Base-by-base conservation (phyloP, 2,888 invertebrate species). In the Poecilobothrus nobilitatus region DNA sequence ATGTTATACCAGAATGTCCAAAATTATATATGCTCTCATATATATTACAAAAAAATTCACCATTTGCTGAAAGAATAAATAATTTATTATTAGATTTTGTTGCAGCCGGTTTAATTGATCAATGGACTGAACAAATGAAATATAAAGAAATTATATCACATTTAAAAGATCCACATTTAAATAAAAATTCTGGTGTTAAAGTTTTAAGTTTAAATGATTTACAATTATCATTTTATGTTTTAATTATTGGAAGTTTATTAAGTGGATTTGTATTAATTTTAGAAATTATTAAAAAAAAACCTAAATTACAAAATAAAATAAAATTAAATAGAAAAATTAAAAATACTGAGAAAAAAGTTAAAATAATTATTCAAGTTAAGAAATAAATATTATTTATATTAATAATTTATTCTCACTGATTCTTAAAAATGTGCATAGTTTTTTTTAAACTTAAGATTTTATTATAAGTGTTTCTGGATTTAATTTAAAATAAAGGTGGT, bases 1-100 rank as follows among this genome's bases (percentile, higher is more conserved):
- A 81, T 71, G 76, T 77, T 68, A 77, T 83, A 22, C 76, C 78
- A 1, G 79, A 83, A 69, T 83, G 83, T 53, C 83, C 82, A 0
- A 79, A 79, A 70, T 77, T 71, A 6, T 83, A 81, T 71, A 77
- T 78, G 62, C 76, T 83, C 20, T 80, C 79, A 0, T 83, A 79
- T 71, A 71, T 80, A 7, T 71, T 78, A 66, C 75, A 76, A 1
- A 76, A 75, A 63, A 76, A 79, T 7, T 82, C 81, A 0, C 77
- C 80, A 0, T 80, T 76, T 68, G 68, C 75, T 20, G 72, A 77
- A 62, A 70, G 74, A 61, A 74, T 83, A 1, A 78, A 82, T 68
- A 66, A 70, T 2, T 70, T 80, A 1, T 74, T 82, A 6, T 62
- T 78, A n/a, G 74, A 74, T 12, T 74, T 82, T 37, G 63, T 78